Evolutionary conservation across 2,113 vertebrate genomes (phyloP).

Genomic region (Talpa occidentalis): DNA sequence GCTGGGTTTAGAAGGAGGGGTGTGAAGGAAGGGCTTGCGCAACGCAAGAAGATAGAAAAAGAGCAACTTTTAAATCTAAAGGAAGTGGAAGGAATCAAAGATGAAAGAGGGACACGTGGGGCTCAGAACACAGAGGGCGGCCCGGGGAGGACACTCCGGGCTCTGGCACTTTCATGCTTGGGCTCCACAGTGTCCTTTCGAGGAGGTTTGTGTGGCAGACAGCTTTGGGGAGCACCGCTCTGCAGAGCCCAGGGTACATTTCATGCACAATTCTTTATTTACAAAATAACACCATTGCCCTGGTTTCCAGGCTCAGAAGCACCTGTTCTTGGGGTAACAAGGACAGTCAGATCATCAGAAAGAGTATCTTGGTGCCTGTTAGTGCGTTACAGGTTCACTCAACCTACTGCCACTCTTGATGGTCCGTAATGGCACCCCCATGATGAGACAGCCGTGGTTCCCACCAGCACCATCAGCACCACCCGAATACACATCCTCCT

Average conservation of each 20-base stretch:
- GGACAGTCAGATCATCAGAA: neutral
- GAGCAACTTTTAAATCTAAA: neutral
- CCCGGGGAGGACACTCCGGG: neutral
- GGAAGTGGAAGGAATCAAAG: neutral
- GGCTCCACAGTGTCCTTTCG: too few species aligned
- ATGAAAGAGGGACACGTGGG: neutral
- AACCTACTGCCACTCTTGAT: rapidly evolving
- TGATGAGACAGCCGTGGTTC: neutral
- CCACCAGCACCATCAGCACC: too few species aligned
- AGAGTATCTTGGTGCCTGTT: neutral
- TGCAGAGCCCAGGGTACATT: neutral
- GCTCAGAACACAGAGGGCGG: neutral
- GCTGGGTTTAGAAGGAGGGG: neutral
- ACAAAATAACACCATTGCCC: neutral
- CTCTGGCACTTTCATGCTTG: neutral
- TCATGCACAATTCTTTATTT: neutral
- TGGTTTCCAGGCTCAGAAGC: neutral
- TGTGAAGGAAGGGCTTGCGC: neutral
- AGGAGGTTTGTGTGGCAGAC: neutral
- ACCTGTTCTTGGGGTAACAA: neutral
- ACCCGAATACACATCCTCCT: neutral
- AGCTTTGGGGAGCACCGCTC: neutral
- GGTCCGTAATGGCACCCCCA: neutral
- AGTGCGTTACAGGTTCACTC: neutral
- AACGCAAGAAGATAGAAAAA: neutral